phyloP scores from a whole-genome alignment of 2,113 vertebrate genomes.

The Hemibagrus wyckioides region DNA sequence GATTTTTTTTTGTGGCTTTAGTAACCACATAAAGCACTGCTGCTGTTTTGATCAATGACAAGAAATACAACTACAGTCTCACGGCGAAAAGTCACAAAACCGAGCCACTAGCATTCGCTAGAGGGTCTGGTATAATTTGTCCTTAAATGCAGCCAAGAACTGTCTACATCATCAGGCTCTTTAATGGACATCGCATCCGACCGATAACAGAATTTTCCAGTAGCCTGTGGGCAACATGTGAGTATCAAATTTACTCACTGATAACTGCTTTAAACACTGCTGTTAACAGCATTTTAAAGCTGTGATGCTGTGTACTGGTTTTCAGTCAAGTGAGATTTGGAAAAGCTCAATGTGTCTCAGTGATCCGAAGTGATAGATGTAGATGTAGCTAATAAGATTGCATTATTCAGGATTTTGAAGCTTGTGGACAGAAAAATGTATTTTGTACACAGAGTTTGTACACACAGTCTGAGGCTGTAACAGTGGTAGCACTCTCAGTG shows the following conservation, averaged over 20 bases:
- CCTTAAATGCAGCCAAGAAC: neutral
- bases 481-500: neutral
- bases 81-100: neutral
- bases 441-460: neutral
- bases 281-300: neutral
- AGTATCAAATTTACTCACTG: neutral
- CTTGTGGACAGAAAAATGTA: neutral
- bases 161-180: neutral
- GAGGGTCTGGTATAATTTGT: neutral
- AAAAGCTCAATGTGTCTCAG: neutral
- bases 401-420: neutral
- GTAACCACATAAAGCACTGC: constrained; percentile 6
- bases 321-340: neutral
- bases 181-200: neutral
- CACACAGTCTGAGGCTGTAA: neutral
- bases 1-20: neutral
- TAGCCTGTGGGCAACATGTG: neutral
- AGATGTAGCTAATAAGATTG: neutral
- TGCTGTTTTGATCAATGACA: constrained; percentile 5
- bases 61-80: neutral
- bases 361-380: neutral
- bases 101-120: neutral
- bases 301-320: neutral
- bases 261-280: neutral
- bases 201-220: neutral